Percentiles rank a stretch among this genome's conserved stretches.
phyloP scores from a whole-genome alignment of 1,140 invertebrate genomes.

The Heliconius hermathena region DNA sequence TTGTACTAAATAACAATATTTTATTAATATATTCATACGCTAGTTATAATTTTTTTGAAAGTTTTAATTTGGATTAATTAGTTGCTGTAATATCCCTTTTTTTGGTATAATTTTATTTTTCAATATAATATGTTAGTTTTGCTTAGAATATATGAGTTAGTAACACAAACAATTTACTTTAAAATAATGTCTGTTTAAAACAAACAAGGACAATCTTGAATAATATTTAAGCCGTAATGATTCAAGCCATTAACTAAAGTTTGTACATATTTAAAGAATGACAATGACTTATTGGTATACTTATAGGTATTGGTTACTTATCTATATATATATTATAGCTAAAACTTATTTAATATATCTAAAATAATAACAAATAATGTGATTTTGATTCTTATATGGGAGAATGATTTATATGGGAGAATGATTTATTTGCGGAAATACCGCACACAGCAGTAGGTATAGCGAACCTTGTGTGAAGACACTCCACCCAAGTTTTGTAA shows the following conservation, averaged over 20 bases:
- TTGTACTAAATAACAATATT: no score
- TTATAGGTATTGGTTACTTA: neutral
- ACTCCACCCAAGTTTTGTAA: no score
- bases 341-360: neutral
- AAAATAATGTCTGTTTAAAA: neutral
- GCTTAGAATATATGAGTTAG: neutral
- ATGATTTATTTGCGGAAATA: no score
- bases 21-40: no score
- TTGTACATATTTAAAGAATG: neutral
- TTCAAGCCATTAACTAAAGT: neutral
- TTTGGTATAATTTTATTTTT: neutral
- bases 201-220: neutral
- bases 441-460: no score
- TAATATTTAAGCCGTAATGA: conserved; percentile 1
- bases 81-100: neutral
- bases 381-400: no score
- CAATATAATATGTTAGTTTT: neutral
- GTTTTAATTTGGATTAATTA: no score
- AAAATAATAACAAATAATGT: neutral
- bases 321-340: neutral
- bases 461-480: no score
- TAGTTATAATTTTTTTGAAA: no score
- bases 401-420: no score
- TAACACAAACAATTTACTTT: neutral
- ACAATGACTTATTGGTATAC: neutral